Evolutionary conservation across 1,140 invertebrate genomes (phyloP).

Genomic region (Vollenhovia emeryi): DNA sequence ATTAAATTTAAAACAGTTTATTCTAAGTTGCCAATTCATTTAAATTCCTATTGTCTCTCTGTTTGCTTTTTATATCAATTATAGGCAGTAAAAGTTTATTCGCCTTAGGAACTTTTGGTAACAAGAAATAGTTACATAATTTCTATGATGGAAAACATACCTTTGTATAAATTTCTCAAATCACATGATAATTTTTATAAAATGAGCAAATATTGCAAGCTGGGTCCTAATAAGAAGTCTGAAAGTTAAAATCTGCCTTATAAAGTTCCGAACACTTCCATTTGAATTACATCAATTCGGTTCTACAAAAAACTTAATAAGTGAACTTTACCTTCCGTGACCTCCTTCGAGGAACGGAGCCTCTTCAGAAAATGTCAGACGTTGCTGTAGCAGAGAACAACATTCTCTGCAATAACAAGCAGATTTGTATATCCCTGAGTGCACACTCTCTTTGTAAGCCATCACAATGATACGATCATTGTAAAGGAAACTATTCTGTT

Average conservation of each 20-base stretch:
- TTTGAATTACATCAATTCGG: slow-evolving; percentile 1
- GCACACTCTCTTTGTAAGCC: slow-evolving; percentile 3
- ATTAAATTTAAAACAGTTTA: neutral
- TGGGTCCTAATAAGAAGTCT: neutral
- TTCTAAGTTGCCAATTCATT: neutral
- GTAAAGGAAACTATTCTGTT: neutral
- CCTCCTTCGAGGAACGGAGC: neutral
- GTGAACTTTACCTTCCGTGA: slow-evolving; percentile 16
- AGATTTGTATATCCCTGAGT: slow-evolving; percentile 10
- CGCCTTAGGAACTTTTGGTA: neutral
- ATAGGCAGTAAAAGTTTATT: neutral
- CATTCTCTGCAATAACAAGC: slow-evolving; percentile 12
- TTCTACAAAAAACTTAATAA: slow-evolving; percentile 13
- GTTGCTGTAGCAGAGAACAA: neutral
- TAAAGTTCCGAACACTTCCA: neutral
- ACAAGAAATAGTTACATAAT: neutral
- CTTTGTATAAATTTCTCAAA: neutral
- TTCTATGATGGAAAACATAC: neutral
- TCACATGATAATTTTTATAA: neutral
- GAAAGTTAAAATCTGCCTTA: slow-evolving; percentile 10
- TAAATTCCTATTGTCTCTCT: neutral
- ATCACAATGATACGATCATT: neutral
- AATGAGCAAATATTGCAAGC: neutral
- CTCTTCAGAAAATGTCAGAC: neutral
- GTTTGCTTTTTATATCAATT: neutral